These are phyloP conservation scores for Artibeus lituratus DNA, from an alignment of 2,797 vertebrate species.

Conservation along the genomic window DNA sequence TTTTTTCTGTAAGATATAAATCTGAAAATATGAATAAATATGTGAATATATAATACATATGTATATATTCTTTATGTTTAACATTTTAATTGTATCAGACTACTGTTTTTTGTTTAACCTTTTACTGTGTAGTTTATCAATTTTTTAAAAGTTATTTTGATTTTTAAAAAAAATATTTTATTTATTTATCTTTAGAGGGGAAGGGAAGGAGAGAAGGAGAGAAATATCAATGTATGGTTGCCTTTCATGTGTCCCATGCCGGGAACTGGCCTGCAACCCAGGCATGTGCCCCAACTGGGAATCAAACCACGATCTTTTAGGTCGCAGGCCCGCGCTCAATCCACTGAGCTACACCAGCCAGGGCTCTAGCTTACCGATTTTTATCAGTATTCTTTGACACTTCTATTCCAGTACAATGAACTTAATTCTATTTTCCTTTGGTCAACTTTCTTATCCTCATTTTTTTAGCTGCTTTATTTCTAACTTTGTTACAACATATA, in stretches of 20 bases:
- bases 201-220: no score
- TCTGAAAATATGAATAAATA: not conserved
- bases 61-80: not conserved
- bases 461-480: not conserved
- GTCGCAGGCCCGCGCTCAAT: no score
- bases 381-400: not conserved
- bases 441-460: not conserved
- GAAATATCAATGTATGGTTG: no score
- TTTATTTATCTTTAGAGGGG: no score
- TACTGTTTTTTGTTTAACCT: not conserved
- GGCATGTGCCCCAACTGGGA: no score
- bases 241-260: no score
- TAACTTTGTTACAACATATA: not conserved
- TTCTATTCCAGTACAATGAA: not conserved
- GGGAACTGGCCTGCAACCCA: no score
- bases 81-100: not conserved
- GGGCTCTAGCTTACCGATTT: not conserved
- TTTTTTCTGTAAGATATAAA: not conserved
- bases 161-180: no score
- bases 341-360: no score
- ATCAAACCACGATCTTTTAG: no score
- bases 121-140: not conserved
- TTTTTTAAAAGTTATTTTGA: no score
- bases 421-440: not conserved
- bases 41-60: not conserved